Conservation (phyloP, 64 coral and sea anemone genomes). For the Orbicella faveolata region DNA sequence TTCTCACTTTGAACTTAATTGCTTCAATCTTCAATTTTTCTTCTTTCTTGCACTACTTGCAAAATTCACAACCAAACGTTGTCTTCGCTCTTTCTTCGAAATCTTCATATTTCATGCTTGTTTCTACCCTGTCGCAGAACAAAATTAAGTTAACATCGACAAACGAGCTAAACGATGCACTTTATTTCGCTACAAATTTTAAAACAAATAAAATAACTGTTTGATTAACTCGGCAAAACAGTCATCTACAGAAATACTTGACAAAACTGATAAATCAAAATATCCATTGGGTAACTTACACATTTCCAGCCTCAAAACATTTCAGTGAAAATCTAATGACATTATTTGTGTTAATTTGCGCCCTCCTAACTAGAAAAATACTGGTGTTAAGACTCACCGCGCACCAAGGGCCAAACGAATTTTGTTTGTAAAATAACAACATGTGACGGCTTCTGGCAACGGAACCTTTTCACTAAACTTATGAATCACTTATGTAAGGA, state of each 20-base stretch:
- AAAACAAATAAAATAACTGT: slow-evolving; percentile 19
- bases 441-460: too few species aligned
- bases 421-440: too few species aligned
- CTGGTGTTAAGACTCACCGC: not conserved
- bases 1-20: slow-evolving; percentile 3
- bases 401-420: too few species aligned
- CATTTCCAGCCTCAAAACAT: not conserved
- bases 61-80: slow-evolving; percentile 11
- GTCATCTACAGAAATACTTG: not conserved
- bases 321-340: not conserved
- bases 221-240: not conserved
- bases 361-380: not conserved
- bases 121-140: slow-evolving; percentile 44
- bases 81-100: slow-evolving; percentile 38
- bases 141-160: slow-evolving; percentile 42
- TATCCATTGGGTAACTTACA: not conserved
- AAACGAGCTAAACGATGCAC: slow-evolving; percentile 12
- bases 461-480: too few species aligned
- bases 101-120: slow-evolving; percentile 38
- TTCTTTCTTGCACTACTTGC: slow-evolving; percentile 45
- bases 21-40: slow-evolving; percentile 27
- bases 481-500: too few species aligned
- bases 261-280: not conserved
- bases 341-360: not conserved
- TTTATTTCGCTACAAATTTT: slow-evolving; percentile 36